Conservation (phyloP, 2,797 vertebrate species). For the Cheirogaleus major region DNA sequence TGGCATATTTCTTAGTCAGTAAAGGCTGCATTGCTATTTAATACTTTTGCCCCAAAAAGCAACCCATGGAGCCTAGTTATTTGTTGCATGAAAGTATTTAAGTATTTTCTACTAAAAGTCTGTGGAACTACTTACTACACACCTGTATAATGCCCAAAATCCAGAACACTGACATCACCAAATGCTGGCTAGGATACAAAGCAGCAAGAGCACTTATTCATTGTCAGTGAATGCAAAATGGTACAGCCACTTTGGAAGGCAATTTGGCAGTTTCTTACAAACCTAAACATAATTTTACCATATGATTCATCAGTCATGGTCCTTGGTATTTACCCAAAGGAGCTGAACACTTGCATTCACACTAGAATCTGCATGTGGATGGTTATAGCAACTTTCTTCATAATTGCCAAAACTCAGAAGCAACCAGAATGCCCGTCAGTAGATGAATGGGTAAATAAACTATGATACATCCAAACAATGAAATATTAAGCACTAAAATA, state of each 20-base stretch:
- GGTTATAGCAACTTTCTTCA: not conserved
- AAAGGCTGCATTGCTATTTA: not conserved
- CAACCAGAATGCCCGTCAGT: not conserved
- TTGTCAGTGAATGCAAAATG: not conserved
- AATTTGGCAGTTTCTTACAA: not conserved
- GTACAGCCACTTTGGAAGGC: not conserved
- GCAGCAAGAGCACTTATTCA: not conserved
- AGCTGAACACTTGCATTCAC: not conserved
- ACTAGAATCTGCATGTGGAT: no score
- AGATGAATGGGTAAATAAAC: not conserved
- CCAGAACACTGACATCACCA: not conserved
- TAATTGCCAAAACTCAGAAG: not conserved
- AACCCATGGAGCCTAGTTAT: fast-evolving
- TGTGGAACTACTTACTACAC: not conserved
- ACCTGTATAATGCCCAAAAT: not conserved
- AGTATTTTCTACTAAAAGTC: not conserved
- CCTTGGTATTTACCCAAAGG: not conserved
- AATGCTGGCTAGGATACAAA: not conserved
- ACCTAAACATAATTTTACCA: not conserved
- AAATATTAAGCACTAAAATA: not conserved
- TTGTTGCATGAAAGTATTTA: not conserved
- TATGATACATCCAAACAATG: not conserved
- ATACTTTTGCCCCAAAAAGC: not conserved
- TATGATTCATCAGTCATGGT: not conserved
- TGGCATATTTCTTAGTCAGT: not conserved